Base-by-base conservation (phyloP, 2,888 invertebrate species). In the Orthonevra nobilis region DNA sequence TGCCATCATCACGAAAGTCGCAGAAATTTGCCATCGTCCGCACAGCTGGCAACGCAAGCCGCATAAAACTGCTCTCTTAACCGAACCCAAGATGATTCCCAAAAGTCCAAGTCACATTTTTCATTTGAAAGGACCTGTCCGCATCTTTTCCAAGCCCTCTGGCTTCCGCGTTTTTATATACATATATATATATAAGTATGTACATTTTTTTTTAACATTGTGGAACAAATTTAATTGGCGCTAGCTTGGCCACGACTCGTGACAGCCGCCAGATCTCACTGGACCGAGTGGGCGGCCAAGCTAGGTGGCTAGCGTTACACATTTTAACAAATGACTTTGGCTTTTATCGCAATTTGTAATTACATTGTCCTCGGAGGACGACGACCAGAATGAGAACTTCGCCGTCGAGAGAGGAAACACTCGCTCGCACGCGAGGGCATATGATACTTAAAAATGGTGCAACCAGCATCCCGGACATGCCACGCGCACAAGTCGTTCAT, bases 321-420 rank as follows among this genome's bases (percentile, higher is more conserved):
- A 68, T 79, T 79, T 73, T 68, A 73, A 79, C 79, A 79, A 79
- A 79, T 79, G 79, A 79, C 79, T 73, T 64, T 79, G 79, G 79
- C 79, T 79, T 79, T 79, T 79, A 79, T 79, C 60, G 79, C 79
- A 73, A 73, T 79, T 79, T 79, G 79, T 79, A 79, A 79, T 79
- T 73, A 79, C 79, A 79, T 79, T 79, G 79, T 79, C 79, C 79
- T 73, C 42, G 17, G 79, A 61, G 79, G 54, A 66, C 54, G 42
- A 38, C 28, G 20, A 58, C n/a, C 20, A 28, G 15, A 9, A 52
- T 7, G 15, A 20, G 26, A 6, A 38, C 32, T 28, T 36, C 23
- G 4, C 42, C 38, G 56, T 56, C 30, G 52, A 66, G 48, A 61
- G 28, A 5, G 42, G 28, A 32, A 69, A 54, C 46, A 42, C 38